A percentile compares a stretch with the other conserved stretches of the same genome.
Conservation (phyloP, 1,140 invertebrate genomes). For the Tetramorium alpestre region DNA sequence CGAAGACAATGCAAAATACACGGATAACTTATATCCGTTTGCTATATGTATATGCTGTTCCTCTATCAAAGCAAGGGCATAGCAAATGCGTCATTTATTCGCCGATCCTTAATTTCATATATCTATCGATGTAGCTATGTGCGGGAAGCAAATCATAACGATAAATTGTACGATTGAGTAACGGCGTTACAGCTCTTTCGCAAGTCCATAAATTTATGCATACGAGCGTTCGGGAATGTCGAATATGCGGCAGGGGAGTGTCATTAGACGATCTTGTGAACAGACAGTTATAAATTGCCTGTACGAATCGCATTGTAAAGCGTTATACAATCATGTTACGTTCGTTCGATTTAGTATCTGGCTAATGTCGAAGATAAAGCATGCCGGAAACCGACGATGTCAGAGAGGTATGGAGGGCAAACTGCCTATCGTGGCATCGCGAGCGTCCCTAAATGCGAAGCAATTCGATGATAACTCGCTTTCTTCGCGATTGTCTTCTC, state of each 20-base stretch:
- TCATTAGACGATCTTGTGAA: neutral
- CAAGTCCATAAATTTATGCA: conserved; percentile 31
- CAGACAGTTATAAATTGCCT: conserved; percentile 13
- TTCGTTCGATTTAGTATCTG: neutral
- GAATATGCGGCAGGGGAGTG: conserved; percentile 16
- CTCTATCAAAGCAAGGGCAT: neutral
- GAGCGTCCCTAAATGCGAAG: conserved; percentile 14
- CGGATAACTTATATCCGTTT: neutral
- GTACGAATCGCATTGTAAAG: conserved; percentile 6
- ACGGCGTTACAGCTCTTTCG: conserved; percentile 28
- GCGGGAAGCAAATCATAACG: conserved; percentile 28
- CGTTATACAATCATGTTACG: neutral
- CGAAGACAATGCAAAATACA: conserved; percentile 3
- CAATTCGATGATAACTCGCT: conserved; percentile 53
- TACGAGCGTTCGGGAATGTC: conserved; percentile 14
- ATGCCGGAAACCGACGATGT: neutral
- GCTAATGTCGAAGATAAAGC: neutral
- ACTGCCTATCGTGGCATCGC: conserved; percentile 1
- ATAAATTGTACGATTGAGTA: conserved; percentile 48
- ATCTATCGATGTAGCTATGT: neutral
- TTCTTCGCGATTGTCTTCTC: conserved; percentile 40
- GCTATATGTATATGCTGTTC: neutral
- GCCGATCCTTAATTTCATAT: conserved; percentile 28
- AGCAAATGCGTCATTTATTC: conserved; percentile 5
- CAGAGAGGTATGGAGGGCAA: neutral